Evolutionary conservation across 2,888 invertebrate species (phyloP).

Genomic region (Polymixis lichenea): DNA sequence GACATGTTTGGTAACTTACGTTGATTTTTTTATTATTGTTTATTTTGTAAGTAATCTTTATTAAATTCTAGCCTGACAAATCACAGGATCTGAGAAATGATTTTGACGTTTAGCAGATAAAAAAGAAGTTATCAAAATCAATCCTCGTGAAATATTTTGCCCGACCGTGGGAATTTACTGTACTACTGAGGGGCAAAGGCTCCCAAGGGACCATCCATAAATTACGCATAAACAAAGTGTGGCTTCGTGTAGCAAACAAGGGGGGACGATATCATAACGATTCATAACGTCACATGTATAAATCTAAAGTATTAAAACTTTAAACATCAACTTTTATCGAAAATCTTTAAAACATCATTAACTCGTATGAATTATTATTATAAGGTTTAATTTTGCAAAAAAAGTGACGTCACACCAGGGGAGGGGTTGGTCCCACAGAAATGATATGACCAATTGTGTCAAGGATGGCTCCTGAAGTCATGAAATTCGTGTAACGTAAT

Average conservation of each 20-base stretch:
- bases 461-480: background rate
- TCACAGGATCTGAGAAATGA: background rate
- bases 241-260: background rate
- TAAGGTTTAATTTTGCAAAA: no score
- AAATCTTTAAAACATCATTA: background rate
- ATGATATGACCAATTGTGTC: background rate
- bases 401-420: background rate
- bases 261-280: background rate
- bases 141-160: background rate
- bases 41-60: background rate
- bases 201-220: background rate
- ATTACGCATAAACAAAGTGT: background rate
- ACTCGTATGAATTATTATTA: background rate
- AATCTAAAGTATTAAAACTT: background rate
- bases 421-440: background rate
- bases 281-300: background rate
- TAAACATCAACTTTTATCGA: background rate
- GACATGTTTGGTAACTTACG: constrained; percentile 17
- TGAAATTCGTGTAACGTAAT: background rate
- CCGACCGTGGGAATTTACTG: background rate
- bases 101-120: background rate
- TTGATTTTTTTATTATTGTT: constrained; percentile 18
- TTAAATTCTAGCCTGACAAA: background rate
- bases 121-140: background rate
- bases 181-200: background rate